Conservation (phyloP, 2,113 vertebrate species). For the Heterotis niloticus region DNA sequence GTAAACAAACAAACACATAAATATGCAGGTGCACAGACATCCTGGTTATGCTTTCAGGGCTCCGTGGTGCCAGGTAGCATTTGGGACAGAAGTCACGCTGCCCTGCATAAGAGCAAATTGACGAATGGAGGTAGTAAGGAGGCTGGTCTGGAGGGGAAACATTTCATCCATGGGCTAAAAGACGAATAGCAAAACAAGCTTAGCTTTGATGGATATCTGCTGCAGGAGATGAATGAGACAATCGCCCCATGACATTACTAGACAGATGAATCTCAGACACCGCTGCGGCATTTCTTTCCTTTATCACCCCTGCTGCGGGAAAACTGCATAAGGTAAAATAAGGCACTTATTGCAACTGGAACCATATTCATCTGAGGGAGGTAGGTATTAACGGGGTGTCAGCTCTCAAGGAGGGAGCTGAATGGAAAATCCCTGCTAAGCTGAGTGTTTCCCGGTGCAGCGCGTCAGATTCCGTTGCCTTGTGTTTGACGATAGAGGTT, state of each 20-base stretch:
- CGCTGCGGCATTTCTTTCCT: neutral
- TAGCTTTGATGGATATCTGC: constrained; percentile 5
- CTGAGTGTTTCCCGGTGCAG: neutral
- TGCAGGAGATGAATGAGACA: constrained; percentile 11
- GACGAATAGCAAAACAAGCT: constrained; percentile 16
- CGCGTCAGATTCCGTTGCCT: neutral
- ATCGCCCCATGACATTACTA: constrained; percentile 6
- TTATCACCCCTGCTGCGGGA: neutral
- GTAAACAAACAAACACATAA: neutral
- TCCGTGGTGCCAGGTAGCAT: neutral
- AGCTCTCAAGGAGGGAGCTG: neutral
- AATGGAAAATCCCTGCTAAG: neutral
- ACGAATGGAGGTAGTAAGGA: constrained; percentile 26
- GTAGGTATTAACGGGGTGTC: neutral
- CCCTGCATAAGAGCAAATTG: neutral
- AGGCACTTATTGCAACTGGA: neutral
- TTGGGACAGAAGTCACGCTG: constrained; percentile 23
- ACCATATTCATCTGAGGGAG: neutral
- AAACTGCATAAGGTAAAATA: neutral
- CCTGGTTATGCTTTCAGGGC: too few relatives aligned
- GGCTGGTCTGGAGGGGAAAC: constrained; percentile 10
- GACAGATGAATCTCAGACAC: neutral
- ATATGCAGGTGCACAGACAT: neutral
- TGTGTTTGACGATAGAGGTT: neutral
- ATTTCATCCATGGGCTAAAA: constrained; percentile 23